Conservation (phyloP, 2,888 invertebrate genomes). For the Willowsia nigromaculata region DNA sequence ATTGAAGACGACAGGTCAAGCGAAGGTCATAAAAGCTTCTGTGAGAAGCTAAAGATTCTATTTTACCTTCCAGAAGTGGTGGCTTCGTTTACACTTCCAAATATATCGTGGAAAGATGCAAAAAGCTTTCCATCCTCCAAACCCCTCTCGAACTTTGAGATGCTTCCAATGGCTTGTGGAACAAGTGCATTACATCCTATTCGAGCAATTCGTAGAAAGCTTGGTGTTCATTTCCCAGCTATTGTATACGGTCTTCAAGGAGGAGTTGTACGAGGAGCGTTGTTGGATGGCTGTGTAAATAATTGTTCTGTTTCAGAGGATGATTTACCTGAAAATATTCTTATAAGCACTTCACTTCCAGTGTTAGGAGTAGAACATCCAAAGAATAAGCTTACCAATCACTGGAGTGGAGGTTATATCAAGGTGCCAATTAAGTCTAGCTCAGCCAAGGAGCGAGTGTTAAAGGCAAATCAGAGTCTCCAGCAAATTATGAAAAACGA, state of each 20-base stretch:
- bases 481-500: constrained; percentile 34
- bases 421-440: constrained; percentile 57
- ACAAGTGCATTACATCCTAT: constrained; percentile 55
- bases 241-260: constrained; percentile 67
- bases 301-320: constrained; percentile 9
- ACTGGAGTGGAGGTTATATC: constrained; percentile 71
- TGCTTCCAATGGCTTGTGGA: constrained; percentile 69
- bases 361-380: constrained; percentile 61
- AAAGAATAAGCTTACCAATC: constrained; percentile 61
- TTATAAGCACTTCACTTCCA: constrained; percentile 61
- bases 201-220: constrained; percentile 51
- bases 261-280: constrained; percentile 57
- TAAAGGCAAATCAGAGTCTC: constrained; percentile 49
- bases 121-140: constrained; percentile 28
- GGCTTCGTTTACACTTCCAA: constrained; percentile 51
- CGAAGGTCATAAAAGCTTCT: background rate
- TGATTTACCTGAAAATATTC: constrained; percentile 42
- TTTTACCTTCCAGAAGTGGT: constrained; percentile 42
- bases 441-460: constrained; percentile 51
- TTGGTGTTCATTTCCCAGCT: constrained; percentile 66
- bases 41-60: constrained; percentile 37
- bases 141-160: constrained; percentile 62
- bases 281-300: constrained; percentile 45
- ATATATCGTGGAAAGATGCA: background rate
- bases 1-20: background rate